These are phyloP conservation scores for Istiophorus platypterus DNA, from an alignment of 2,113 vertebrate species.

Conservation along the genomic window DNA sequence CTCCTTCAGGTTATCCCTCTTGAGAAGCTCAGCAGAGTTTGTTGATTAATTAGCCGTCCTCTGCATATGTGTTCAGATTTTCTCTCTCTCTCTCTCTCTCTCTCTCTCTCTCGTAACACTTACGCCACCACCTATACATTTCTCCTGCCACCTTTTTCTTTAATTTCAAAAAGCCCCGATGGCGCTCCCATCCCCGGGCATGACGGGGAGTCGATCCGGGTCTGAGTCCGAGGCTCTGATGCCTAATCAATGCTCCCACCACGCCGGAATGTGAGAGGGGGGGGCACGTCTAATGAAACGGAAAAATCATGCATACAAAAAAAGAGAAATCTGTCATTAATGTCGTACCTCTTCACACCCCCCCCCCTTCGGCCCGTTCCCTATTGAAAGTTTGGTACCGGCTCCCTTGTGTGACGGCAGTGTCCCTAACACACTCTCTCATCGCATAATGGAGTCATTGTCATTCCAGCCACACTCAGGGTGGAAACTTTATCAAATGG, in stretches of 20 bases:
- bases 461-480: constrained; percentile 57
- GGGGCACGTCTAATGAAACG: constrained; percentile 21
- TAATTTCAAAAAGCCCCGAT: constrained; percentile 37
- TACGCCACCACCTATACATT: not conserved
- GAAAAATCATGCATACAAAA: constrained; percentile 36
- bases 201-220: not conserved
- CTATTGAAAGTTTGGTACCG: constrained; percentile 15
- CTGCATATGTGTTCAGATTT: constrained; percentile 34
- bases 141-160: constrained; percentile 33
- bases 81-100: too few relatives aligned
- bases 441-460: constrained; percentile 52
- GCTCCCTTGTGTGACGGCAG: constrained; percentile 30
- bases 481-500: constrained; percentile 64
- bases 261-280: not conserved
- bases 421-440: constrained; percentile 52
- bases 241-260: constrained; percentile 29
- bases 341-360: constrained; percentile 19
- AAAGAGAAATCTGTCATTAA: constrained; percentile 35
- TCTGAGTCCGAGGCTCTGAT: constrained; percentile 17
- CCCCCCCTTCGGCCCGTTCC: not conserved
- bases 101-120: constrained; percentile 7
- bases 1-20: constrained; percentile 19
- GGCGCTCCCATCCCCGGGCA: constrained; percentile 33
- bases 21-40: constrained; percentile 9
- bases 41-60: constrained; percentile 56